Evolutionary conservation across 2,888 invertebrate genomes (phyloP), one percentile per base, ranked within the genome.

Genomic region (Melinaea menophilus): DNA sequence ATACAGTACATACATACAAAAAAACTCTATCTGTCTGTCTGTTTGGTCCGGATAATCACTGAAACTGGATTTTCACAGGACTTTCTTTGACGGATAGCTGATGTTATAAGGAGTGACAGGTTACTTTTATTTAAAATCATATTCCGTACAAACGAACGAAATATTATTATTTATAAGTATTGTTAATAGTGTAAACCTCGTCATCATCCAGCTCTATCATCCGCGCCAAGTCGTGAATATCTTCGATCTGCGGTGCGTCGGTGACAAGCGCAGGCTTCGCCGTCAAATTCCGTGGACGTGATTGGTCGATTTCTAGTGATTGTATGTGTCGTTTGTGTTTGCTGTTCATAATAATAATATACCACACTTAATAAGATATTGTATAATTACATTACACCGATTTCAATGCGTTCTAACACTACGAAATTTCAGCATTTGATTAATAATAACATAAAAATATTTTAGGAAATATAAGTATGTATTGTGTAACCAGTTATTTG

Each of bases 131-230:
- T n/a, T n/a, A n/a, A n/a, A n/a, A n/a, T n/a, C n/a, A n/a, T n/a
- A n/a, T n/a, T n/a, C n/a, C n/a, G n/a, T n/a, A n/a, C n/a, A n/a
- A n/a, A n/a, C n/a, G n/a, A n/a, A n/a, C n/a, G n/a, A n/a, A n/a
- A n/a, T n/a, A n/a, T n/a, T n/a, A n/a, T n/a, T n/a, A n/a, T 35
- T 5, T 35, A 5, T 35, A 2, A 35, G 2, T 35, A 37, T 41
- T 41, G 41, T 11, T 9, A 41, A 3, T 9, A 22, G 22, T 22
- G 22, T 22, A 22, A 68, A 84, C 88, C 76, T 86, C 83, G 62
- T 88, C 87, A 55, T 88, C 87, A 62, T 81, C 75, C 56, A 84
- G 58, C 71, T 89, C 89, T 4, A 87, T 75, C 4, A 84, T 65
- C 51, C 79, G 77, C 5, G 80, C 79, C 58, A 87, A 77, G 56